These are phyloP conservation scores for Lamellibrachia satsuma DNA, from an alignment of 2,888 invertebrate genomes.

Conservation along the genomic window DNA sequence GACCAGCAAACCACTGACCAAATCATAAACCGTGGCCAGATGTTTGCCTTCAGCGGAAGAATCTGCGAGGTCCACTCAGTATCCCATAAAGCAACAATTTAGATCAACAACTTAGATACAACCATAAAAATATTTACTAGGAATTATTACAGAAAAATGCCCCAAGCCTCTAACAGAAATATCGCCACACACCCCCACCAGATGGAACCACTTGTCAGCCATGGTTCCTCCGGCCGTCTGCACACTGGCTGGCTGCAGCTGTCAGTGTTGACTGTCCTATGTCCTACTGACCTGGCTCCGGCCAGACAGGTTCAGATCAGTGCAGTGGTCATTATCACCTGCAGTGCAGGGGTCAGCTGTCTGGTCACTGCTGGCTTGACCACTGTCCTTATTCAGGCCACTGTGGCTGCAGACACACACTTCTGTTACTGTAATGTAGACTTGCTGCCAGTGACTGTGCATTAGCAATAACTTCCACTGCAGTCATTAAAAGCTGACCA, in stretches of 20 bases:
- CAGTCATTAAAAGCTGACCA: background rate
- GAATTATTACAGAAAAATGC: background rate
- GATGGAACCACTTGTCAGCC: background rate
- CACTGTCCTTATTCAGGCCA: background rate
- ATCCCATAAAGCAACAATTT: too few species aligned
- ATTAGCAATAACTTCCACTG: background rate
- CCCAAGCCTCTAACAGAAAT: background rate
- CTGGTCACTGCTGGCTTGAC: conserved; percentile 5
- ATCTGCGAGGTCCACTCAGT: too few species aligned
- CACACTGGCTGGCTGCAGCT: background rate
- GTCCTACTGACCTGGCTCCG: background rate
- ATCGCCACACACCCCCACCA: background rate
- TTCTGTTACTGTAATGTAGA: background rate
- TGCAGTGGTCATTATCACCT: background rate
- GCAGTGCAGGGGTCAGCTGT: background rate
- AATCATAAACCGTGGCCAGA: too few species aligned
- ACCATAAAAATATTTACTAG: too few species aligned
- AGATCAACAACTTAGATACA: too few species aligned
- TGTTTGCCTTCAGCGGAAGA: too few species aligned
- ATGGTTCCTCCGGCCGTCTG: background rate
- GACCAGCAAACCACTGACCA: too few species aligned
- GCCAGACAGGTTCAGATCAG: background rate
- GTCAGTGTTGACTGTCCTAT: background rate
- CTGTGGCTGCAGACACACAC: background rate
- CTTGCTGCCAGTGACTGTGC: background rate